Evolutionary conservation across 2,888 invertebrate genomes (phyloP).

Genomic region (Megaustenia siamemsis): DNA sequence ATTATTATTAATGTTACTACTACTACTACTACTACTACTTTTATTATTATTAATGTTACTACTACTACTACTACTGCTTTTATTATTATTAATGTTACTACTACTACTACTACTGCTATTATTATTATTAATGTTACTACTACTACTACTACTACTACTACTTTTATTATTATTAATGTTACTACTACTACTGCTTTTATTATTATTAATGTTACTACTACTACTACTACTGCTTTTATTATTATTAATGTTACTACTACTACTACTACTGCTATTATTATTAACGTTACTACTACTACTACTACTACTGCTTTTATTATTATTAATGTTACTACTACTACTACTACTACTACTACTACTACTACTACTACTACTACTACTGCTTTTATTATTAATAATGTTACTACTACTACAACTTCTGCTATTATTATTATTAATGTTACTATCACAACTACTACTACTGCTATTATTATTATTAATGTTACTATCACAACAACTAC

Average conservation of each 20-base stretch:
- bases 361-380: too few relatives aligned
- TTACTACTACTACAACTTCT: too few relatives aligned
- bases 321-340: too few relatives aligned
- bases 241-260: neutral
- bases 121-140: neutral
- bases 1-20: neutral
- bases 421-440: too few relatives aligned
- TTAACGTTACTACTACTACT: neutral
- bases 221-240: neutral
- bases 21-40: constrained; percentile 27
- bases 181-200: neutral
- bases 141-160: neutral
- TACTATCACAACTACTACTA: too few relatives aligned
- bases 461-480: too few relatives aligned
- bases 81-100: constrained; percentile 2
- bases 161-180: neutral
- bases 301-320: too few relatives aligned
- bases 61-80: neutral
- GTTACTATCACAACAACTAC: neutral
- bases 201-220: neutral
- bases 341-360: too few relatives aligned
- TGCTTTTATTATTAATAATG: too few relatives aligned
- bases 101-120: constrained; percentile 16
- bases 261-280: neutral
- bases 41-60: neutral